phyloP scores from a whole-genome alignment of 2,113 vertebrate species.

The Dunckerocampus dactyliophorus region DNA sequence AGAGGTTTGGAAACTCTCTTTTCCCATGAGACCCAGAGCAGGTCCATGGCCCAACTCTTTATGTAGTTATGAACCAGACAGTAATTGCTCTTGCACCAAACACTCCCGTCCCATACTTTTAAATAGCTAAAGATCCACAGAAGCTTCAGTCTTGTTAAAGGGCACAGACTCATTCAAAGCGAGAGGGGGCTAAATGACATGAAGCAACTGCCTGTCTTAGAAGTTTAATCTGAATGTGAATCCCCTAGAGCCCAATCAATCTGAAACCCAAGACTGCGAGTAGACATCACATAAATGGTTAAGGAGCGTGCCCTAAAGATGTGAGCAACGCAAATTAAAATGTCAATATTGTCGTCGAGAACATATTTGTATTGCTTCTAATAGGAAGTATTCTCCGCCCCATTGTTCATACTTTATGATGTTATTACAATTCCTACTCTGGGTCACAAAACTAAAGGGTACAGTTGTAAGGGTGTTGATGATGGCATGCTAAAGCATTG shows the following conservation, averaged over 20 bases:
- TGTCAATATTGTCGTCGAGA: neutral
- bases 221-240: constrained; percentile 42
- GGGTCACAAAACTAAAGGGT: neutral
- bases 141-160: constrained; percentile 28
- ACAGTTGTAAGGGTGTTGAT: neutral
- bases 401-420: too few species aligned
- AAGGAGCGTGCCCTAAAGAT: constrained; percentile 3
- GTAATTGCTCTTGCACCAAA: constrained; percentile 48
- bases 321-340: neutral
- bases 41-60: neutral
- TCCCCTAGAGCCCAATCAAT: constrained; percentile 18
- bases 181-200: constrained; percentile 24
- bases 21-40: constrained; percentile 25
- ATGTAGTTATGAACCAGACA: constrained; percentile 35
- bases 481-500: neutral
- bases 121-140: constrained; percentile 33
- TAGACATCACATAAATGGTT: constrained; percentile 6
- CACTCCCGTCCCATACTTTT: constrained; percentile 37
- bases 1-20: constrained; percentile 17
- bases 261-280: constrained; percentile 26
- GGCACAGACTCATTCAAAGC: constrained; percentile 22
- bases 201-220: constrained; percentile 28
- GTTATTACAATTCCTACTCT: too few species aligned
- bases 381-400: neutral
- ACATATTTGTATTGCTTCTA: neutral